Percentiles rank a stretch among this genome's conserved stretches.
Evolutionary conservation across 1,140 invertebrate genomes (phyloP).

Genomic region (Aporrectodea caliginosa): DNA sequence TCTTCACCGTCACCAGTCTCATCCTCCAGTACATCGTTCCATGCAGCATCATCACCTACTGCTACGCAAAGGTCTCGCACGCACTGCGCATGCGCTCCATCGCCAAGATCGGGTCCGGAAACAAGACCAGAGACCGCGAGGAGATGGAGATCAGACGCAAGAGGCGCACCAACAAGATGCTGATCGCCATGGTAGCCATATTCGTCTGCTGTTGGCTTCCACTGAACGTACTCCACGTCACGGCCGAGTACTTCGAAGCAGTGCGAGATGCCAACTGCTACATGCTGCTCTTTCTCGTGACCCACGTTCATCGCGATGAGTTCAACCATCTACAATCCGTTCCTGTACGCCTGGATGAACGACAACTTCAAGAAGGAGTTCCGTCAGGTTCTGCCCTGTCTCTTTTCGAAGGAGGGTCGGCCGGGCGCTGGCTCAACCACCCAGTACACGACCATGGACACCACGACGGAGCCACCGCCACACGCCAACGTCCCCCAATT

Average conservation of each 20-base stretch:
- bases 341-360: conserved; percentile 98
- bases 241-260: conserved; percentile 47
- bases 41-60: conserved; percentile 87
- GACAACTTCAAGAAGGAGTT: conserved; percentile 98
- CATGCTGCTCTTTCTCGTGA: conserved; percentile 77
- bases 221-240: conserved; percentile 64
- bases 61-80: conserved; percentile 85
- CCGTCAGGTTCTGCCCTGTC: conserved; percentile 47
- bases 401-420: conserved; percentile 34
- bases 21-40: conserved; percentile 91
- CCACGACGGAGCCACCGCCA: too few relatives aligned
- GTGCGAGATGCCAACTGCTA: conserved; percentile 74
- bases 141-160: conserved; percentile 63
- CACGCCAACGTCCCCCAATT: conserved; percentile 36
- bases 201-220: conserved; percentile 96
- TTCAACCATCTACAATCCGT: too few relatives aligned
- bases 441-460: conserved; percentile 22
- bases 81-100: conserved; percentile 67
- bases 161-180: conserved; percentile 76
- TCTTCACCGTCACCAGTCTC: conserved; percentile 81
- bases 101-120: conserved; percentile 65
- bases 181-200: conserved; percentile 93
- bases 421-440: neutral
- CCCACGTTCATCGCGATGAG: conserved; percentile 91
- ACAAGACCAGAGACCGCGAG: conserved; percentile 60